phyloP scores from a whole-genome alignment of 2,113 vertebrate species.

The Carassius gibelio region DNA sequence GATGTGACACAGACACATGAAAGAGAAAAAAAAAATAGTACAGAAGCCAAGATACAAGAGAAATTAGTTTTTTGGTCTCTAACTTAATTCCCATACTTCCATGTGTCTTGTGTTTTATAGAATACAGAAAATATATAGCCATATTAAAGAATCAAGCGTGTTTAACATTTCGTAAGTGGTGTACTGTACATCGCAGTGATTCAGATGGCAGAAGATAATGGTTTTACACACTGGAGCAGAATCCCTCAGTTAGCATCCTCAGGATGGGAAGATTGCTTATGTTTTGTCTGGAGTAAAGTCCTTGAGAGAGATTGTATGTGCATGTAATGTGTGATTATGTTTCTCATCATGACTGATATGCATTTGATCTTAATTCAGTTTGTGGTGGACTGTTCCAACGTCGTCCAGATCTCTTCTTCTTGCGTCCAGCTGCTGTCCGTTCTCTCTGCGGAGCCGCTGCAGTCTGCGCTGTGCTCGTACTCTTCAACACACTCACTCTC shows the following conservation, averaged over 20 bases:
- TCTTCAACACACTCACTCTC: constrained; percentile 79
- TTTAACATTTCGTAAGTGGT: too few relatives aligned
- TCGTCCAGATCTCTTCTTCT: constrained; percentile 85
- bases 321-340: neutral
- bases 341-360: too few relatives aligned
- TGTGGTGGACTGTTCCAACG: constrained; percentile 86
- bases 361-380: constrained; percentile 73
- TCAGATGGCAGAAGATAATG: too few relatives aligned
- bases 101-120: too few relatives aligned
- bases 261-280: too few relatives aligned
- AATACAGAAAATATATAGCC: too few relatives aligned
- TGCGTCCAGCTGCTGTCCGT: constrained; percentile 87
- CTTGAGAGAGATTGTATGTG: neutral
- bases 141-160: too few relatives aligned
- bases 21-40: neutral
- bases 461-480: constrained; percentile 79
- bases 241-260: too few relatives aligned
- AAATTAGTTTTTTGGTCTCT: neutral
- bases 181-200: too few relatives aligned
- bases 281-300: neutral
- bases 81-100: too few relatives aligned
- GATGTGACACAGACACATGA: neutral
- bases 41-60: neutral
- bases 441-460: constrained; percentile 81
- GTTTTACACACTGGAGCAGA: too few relatives aligned